Conservation (phyloP, 2,113 vertebrate species). For the Alouatta palliata region DNA sequence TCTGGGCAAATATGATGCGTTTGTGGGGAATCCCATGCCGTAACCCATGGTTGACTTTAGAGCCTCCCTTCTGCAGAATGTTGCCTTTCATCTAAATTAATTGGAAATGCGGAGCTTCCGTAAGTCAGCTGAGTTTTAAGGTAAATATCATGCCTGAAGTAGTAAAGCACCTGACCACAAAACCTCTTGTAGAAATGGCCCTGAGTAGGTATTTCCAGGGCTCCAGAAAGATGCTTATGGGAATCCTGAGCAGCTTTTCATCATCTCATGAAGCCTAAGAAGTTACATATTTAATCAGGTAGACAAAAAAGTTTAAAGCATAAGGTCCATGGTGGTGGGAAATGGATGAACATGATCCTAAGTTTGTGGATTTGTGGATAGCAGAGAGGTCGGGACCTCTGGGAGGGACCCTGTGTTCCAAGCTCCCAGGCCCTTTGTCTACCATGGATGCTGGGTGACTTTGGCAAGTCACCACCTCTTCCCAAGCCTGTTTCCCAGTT, state of each 20-base stretch:
- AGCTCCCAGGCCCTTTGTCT: not conserved
- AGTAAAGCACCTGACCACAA: slow-evolving; percentile 41
- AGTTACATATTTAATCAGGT: not conserved
- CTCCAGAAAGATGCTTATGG: not conserved
- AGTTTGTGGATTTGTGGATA: not conserved
- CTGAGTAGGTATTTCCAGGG: not conserved
- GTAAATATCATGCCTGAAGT: not conserved
- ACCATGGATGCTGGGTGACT: not conserved
- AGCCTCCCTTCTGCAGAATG: not conserved
- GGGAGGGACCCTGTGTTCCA: not conserved
- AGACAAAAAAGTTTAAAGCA: not conserved
- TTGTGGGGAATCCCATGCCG: not conserved
- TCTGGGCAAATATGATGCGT: not conserved
- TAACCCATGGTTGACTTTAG: not conserved
- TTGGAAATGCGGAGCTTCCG: not conserved
- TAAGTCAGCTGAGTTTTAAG: not conserved
- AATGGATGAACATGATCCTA: not conserved
- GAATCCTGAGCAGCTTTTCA: not conserved
- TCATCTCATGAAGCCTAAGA: not conserved
- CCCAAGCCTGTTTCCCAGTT: not conserved
- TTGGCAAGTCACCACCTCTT: not conserved
- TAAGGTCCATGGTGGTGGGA: not conserved
- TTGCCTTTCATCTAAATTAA: slow-evolving; percentile 5
- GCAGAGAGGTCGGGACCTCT: not conserved
- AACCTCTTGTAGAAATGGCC: slow-evolving; percentile 49